Evolutionary conservation across 1,140 invertebrate species (phyloP), one percentile per base, ranked within the genome.

Genomic region (Coptotermes formosanus): DNA sequence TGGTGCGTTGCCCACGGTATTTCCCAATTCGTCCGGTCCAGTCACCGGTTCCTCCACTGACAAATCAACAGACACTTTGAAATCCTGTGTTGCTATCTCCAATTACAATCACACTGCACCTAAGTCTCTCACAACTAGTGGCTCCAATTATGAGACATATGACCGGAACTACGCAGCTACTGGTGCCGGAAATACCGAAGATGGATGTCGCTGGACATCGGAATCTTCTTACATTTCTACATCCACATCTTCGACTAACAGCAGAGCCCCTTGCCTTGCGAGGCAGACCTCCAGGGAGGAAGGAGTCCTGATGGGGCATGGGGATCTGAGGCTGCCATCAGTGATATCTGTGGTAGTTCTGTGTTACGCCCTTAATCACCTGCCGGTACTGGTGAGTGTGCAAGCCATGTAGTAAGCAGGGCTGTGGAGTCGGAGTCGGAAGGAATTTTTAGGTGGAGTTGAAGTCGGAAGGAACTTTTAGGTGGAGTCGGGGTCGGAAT

Each of bases 331-430:
- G 83, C 90, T 93, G 89, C 89, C 91, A 43, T 91, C 92, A 9
- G 92, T 92, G 32, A 88, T 91, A 85, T 90, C 92, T 4, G 89
- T 93, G 48, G 87, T 92, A 45, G 89, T 90, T 32, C 90, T 93
- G n/a, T 92, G 91, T 85, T 93, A 92, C 87, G 88, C 92, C 30
- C 89, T 92, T 87, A 93, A 93, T 89, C 93, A 93, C 88, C 87
- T 93, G 45, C 93, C 93, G 12, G 89, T 93, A 32, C 89, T 94
- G 90, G 93, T 94, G 90, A 93, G 93, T 92, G 52, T 19, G n/a
- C n/a, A n/a, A n/a, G n/a, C n/a, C n/a, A n/a, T n/a, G n/a, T n/a
- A n/a, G n/a, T n/a, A n/a, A n/a, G n/a, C n/a, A n/a, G n/a, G n/a
- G n/a, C n/a, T n/a, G n/a, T n/a, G n/a, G n/a, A n/a, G n/a, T n/a